These are phyloP conservation scores for Dermolepida albohirtum DNA, from an alignment of 2,888 invertebrate genomes.

Conservation along the genomic window DNA sequence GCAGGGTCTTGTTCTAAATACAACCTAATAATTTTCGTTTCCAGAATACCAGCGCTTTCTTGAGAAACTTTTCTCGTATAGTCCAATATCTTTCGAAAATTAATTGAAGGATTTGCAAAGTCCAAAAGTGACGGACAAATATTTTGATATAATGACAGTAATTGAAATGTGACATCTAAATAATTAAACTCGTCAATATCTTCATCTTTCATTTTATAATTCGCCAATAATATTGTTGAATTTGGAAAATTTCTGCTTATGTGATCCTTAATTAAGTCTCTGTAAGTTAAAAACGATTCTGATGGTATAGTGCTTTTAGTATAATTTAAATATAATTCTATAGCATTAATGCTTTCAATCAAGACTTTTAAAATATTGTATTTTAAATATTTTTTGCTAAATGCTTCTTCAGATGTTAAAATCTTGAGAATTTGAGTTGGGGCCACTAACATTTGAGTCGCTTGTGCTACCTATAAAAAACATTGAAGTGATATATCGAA, in stretches of 20 bases:
- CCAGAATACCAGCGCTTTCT: constrained; percentile 49
- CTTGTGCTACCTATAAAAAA: constrained; percentile 54
- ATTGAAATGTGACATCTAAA: constrained; percentile 66
- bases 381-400: constrained; percentile 59
- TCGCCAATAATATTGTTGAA: constrained; percentile 57
- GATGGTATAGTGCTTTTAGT: constrained; percentile 23
- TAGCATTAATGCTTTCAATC: constrained; percentile 51
- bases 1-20: constrained; percentile 60
- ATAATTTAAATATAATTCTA: constrained; percentile 47
- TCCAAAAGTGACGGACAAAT: constrained; percentile 68
- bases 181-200: constrained; percentile 47
- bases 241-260: constrained; percentile 60
- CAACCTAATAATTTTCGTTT: constrained; percentile 64
- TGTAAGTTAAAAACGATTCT: constrained; percentile 39
- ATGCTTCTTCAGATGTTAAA: constrained; percentile 52
- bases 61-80: constrained; percentile 2
- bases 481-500: no score
- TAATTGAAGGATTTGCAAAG: constrained; percentile 41
- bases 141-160: constrained; percentile 69
- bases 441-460: constrained; percentile 56
- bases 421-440: constrained; percentile 58
- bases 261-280: constrained; percentile 45
- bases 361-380: constrained; percentile 63
- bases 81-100: constrained; percentile 29
- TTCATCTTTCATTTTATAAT: constrained; percentile 56